Evolutionary conservation across 2,113 vertebrate genomes (phyloP).

Genomic region (Corythoichthys haematopterus): DNA sequence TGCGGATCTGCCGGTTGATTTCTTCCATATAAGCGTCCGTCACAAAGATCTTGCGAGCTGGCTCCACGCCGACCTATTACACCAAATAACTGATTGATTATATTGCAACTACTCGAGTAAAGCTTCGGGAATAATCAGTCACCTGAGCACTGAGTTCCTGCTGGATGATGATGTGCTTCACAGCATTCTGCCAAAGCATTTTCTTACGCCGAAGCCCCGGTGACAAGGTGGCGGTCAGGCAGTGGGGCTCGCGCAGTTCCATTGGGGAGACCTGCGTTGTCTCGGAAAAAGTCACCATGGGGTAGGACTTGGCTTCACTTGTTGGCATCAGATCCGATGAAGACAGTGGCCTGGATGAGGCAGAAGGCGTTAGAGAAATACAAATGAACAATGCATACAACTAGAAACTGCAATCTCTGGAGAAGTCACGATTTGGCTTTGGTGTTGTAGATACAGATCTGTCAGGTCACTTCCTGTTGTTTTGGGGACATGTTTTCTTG

Average conservation of each 20-base stretch:
- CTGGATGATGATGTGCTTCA: conserved; percentile 71
- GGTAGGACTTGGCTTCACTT: conserved; percentile 18
- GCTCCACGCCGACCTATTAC: conserved; percentile 62
- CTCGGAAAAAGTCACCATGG: conserved; percentile 65
- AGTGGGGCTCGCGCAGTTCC: conserved; percentile 43
- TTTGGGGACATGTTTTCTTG: too few relatives aligned
- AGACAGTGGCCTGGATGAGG: conserved; percentile 18
- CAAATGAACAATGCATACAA: too few relatives aligned
- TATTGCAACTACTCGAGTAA: background rate
- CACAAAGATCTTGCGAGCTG: conserved; percentile 64
- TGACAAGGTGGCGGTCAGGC: conserved; percentile 41
- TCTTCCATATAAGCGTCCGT: conserved; percentile 70
- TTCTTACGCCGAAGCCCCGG: conserved; percentile 63
- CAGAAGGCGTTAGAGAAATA: background rate
- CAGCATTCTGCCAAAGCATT: conserved; percentile 70
- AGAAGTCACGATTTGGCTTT: too few relatives aligned
- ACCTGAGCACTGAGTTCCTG: conserved; percentile 61
- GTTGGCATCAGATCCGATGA: conserved; percentile 33
- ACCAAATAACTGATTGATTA: background rate
- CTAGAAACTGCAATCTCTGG: too few relatives aligned
- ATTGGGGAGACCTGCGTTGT: conserved; percentile 38
- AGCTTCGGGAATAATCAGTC: background rate
- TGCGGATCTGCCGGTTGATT: conserved; percentile 72
- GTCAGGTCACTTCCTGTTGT: too few relatives aligned
- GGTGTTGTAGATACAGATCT: too few relatives aligned